phyloP scores from a whole-genome alignment of 2,113 vertebrate genomes.

The Callopanchax toddi region DNA sequence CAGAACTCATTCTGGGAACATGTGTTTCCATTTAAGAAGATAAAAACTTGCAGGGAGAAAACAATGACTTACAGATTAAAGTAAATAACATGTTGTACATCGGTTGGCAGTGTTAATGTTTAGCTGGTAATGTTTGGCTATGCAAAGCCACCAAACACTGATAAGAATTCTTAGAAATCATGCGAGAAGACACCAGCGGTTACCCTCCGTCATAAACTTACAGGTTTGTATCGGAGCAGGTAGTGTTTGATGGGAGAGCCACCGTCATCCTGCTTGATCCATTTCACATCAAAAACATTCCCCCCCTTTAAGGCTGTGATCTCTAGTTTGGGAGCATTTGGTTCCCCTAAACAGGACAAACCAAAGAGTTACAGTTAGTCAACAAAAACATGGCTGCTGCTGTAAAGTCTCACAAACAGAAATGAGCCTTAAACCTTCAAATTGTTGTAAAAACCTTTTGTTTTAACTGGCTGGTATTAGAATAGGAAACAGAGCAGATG shows the following conservation, averaged over 20 bases:
- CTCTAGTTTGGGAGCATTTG: conserved; percentile 91
- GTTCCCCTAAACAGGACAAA: conserved; percentile 88
- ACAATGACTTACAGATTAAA: neutral
- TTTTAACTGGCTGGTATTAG: no score
- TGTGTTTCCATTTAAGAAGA: neutral
- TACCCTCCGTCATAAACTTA: no score
- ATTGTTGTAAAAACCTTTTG: no score
- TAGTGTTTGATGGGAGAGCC: conserved; percentile 95
- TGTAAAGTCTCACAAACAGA: neutral
- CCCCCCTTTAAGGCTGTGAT: conserved; percentile 85
- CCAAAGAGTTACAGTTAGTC: conserved; percentile 31
- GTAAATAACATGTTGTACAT: neutral
- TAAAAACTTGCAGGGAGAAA: neutral
- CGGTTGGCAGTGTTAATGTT: neutral
- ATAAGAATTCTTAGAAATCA: no score
- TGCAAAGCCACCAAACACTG: neutral
- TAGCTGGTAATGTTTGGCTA: neutral
- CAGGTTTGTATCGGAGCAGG: conserved; percentile 93
- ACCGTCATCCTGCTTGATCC: conserved; percentile 96
- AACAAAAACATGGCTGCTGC: neutral
- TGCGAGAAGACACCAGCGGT: no score
- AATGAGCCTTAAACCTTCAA: neutral
- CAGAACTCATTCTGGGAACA: neutral
- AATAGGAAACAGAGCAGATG: no score
- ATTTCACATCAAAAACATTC: conserved; percentile 89